phyloP scores from a whole-genome alignment of 2,797 vertebrate species.

The Poeciliopsis infans region DNA sequence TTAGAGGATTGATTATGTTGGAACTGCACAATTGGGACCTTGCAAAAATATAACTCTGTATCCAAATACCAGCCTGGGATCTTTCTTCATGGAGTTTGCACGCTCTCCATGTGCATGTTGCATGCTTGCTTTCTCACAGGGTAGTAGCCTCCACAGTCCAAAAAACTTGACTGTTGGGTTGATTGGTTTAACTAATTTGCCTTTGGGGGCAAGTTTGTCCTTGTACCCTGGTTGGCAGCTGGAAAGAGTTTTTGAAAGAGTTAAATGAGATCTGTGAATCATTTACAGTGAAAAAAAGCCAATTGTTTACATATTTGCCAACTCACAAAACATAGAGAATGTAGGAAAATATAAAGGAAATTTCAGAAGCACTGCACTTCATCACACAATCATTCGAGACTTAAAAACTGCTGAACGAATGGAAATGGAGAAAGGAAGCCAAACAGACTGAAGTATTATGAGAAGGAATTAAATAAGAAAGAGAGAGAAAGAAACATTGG shows the following conservation, averaged over 20 bases:
- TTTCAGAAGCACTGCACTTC: neutral
- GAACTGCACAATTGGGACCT: neutral
- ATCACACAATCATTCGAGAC: neutral
- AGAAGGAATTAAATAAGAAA: neutral
- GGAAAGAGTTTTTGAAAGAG: neutral
- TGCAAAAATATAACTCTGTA: neutral
- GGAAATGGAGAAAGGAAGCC: neutral
- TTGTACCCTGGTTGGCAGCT: neutral
- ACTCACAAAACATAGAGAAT: neutral
- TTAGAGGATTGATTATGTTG: neutral
- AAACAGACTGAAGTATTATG: neutral
- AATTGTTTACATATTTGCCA: neutral
- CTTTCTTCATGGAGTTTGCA: neutral
- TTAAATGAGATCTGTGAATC: neutral
- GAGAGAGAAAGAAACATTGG: neutral
- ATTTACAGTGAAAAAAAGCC: neutral
- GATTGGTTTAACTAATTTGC: neutral
- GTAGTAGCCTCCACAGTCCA: no score
- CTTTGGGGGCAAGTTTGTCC: neutral
- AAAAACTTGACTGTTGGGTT: neutral
- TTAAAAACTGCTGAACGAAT: neutral
- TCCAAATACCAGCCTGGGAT: neutral
- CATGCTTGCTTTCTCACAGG: no score
- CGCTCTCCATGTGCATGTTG: neutral
- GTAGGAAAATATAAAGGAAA: neutral